These are phyloP conservation scores for Escarpia spicata DNA, from an alignment of 2,888 invertebrate species.

Conservation along the genomic window DNA sequence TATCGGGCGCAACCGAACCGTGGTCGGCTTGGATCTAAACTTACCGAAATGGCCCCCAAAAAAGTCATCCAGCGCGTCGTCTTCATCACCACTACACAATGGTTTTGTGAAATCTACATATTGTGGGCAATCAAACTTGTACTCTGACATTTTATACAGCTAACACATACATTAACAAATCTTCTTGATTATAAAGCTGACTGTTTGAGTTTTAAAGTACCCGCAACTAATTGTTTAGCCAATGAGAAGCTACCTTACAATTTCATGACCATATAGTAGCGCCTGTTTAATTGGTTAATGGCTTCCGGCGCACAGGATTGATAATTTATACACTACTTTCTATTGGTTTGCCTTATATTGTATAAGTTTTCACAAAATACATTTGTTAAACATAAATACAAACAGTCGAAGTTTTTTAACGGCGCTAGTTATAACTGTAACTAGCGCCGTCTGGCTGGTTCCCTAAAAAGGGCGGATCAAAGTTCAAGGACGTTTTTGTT, in stretches of 20 bases:
- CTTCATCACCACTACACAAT: not conserved
- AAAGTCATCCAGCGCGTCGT: not conserved
- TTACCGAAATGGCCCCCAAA: not conserved
- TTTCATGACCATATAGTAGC: not conserved
- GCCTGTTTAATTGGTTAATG: not conserved
- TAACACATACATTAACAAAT: not conserved
- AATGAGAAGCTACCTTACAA: constrained; percentile 16
- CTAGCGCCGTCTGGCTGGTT: not conserved
- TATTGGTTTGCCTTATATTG: not conserved
- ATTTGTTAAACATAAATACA: not conserved
- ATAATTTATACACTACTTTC: not conserved
- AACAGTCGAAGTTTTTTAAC: not conserved
- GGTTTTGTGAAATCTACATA: not conserved
- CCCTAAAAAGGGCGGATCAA: not conserved
- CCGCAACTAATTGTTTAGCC: constrained; percentile 6
- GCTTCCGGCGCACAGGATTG: not conserved
- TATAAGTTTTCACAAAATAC: not conserved
- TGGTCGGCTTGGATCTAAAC: not conserved
- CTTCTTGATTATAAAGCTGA: not conserved
- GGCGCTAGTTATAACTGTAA: not conserved
- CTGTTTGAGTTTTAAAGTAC: constrained; percentile 16
- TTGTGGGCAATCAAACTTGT: not conserved
- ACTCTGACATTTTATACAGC: not conserved
- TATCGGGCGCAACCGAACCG: not conserved
- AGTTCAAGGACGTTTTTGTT: constrained; percentile 13